Evolutionary conservation across 2,797 vertebrate genomes (phyloP).

Genomic region (Esox masquinongy): DNA sequence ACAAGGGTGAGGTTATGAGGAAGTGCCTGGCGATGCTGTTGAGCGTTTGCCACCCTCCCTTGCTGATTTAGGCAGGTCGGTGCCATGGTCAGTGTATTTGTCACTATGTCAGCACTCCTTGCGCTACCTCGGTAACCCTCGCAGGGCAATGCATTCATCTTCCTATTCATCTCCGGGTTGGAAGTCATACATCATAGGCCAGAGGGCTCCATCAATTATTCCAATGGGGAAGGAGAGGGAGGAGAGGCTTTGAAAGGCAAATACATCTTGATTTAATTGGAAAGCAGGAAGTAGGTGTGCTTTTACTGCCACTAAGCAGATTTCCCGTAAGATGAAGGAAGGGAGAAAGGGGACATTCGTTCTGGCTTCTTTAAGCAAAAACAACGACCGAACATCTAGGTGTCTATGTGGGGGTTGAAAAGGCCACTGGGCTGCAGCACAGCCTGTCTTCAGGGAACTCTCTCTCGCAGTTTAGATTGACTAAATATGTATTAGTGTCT

Average conservation of each 20-base stretch:
- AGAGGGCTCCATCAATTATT: constrained; percentile 81
- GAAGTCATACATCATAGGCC: constrained; percentile 78
- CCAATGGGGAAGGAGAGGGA: constrained; percentile 67
- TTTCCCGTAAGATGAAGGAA: constrained; percentile 63
- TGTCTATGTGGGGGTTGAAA: constrained; percentile 41
- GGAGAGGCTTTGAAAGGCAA: constrained; percentile 78
- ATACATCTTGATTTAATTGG: constrained; percentile 85
- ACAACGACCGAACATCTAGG: constrained; percentile 27
- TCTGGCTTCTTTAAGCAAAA: constrained; percentile 22
- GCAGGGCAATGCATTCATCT: constrained; percentile 77
- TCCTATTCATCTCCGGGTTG: constrained; percentile 76
- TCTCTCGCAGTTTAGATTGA: background rate
- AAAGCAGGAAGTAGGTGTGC: constrained; percentile 74
- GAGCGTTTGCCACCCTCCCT: constrained; percentile 52
- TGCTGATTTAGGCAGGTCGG: constrained; percentile 62
- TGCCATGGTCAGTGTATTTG: constrained; percentile 79
- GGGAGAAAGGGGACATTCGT: constrained; percentile 41
- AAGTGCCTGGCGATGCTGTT: constrained; percentile 7
- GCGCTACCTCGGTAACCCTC: constrained; percentile 59
- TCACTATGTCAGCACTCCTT: constrained; percentile 80
- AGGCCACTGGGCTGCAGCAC: constrained; percentile 26
- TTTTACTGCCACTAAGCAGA: constrained; percentile 64
- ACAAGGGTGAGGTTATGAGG: constrained; percentile 25
- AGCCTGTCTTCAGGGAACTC: constrained; percentile 30
- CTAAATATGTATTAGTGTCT: constrained; percentile 17